Conservation (phyloP, 2,797 vertebrate genomes). For the Hemitrygon akajei region DNA sequence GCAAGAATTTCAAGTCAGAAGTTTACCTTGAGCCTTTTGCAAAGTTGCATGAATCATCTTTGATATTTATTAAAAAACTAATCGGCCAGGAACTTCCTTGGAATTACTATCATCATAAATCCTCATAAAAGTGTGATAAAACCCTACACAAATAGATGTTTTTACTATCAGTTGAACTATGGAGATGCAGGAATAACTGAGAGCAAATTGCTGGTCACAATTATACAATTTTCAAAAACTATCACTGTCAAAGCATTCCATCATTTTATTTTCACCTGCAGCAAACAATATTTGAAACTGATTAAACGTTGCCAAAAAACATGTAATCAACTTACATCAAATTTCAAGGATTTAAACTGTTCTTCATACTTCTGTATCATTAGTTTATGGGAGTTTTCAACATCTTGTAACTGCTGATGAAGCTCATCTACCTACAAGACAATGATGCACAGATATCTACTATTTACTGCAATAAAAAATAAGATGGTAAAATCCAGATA, state of each 20-base stretch:
- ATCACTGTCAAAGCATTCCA: conserved; percentile 17
- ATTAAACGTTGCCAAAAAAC: neutral
- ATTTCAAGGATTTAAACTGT: conserved; percentile 57
- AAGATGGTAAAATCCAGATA: neutral
- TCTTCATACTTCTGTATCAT: conserved; percentile 57
- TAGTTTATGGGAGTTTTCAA: conserved; percentile 56
- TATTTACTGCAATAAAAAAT: neutral
- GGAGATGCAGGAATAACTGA: neutral
- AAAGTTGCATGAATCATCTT: neutral
- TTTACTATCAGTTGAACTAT: neutral
- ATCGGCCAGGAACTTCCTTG: too few relatives aligned
- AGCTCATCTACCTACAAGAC: conserved; percentile 58
- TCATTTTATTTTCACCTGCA: neutral
- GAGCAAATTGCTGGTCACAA: neutral
- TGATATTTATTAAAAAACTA: neutral
- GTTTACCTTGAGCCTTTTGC: too few relatives aligned
- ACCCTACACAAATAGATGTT: neutral
- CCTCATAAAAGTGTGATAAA: neutral
- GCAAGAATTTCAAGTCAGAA: too few relatives aligned
- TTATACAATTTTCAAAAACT: conserved; percentile 23
- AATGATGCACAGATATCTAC: neutral
- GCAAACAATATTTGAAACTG: neutral
- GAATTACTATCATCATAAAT: neutral
- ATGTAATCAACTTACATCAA: conserved; percentile 56
- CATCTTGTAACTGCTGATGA: conserved; percentile 56